Conservation (phyloP, 2,888 invertebrate species). For the Dascillus cervinus region DNA sequence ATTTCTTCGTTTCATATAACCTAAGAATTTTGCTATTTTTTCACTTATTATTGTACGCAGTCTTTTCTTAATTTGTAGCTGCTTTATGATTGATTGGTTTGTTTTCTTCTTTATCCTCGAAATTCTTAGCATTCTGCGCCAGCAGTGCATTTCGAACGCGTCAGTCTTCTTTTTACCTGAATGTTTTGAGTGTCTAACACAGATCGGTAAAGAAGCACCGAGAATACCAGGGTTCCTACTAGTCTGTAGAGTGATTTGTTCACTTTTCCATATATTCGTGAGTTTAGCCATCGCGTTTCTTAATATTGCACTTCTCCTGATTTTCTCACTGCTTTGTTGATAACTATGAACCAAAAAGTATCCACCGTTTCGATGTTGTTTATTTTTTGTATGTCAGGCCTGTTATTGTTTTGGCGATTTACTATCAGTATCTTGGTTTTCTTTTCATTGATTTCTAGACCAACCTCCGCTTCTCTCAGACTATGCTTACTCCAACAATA, state of each 20-base stretch:
- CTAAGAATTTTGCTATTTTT: no score
- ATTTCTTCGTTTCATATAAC: no score
- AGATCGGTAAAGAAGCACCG: slow-evolving; percentile 1
- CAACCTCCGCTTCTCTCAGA: no score
- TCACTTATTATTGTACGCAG: not conserved
- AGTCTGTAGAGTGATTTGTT: slow-evolving; percentile 1
- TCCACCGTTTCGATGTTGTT: slow-evolving; percentile 2
- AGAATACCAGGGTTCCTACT: slow-evolving; percentile 1
- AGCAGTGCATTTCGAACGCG: slow-evolving; percentile 2
- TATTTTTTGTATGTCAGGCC: slow-evolving; percentile 2
- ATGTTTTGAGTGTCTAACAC: no score
- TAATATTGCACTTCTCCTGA: slow-evolving; percentile 1
- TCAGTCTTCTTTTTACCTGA: not conserved
- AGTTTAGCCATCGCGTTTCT: not conserved
- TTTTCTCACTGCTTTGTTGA: slow-evolving; percentile 1
- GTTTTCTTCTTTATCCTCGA: not conserved
- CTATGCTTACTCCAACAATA: no score
- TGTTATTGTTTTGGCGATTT: slow-evolving; percentile 1
- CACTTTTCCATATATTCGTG: slow-evolving; percentile 1
- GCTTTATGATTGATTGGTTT: not conserved
- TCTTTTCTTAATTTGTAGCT: slow-evolving; percentile 1
- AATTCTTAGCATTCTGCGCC: slow-evolving; percentile 1
- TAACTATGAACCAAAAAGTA: slow-evolving; percentile 1
- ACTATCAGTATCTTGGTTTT: slow-evolving; percentile 2
- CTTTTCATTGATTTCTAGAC: slow-evolving; percentile 1